Evolutionary conservation across 2,888 invertebrate species (phyloP), one percentile per base, ranked within the genome.

Genomic region (Uropetala carovei): DNA sequence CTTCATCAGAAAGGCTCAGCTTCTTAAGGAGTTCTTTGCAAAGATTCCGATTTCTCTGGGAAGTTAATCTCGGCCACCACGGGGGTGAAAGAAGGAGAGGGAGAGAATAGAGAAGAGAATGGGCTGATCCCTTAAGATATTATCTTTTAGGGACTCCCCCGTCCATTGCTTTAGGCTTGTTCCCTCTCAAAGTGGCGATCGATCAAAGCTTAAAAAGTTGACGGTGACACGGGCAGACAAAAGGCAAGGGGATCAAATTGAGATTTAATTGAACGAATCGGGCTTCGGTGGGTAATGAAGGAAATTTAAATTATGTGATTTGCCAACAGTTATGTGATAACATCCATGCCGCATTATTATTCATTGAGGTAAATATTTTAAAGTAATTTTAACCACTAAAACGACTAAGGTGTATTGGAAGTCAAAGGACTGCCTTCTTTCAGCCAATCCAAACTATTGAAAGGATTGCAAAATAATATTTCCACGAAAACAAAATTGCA

Each of bases 101-200:
- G 83, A 75, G n/a, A 4, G 75, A n/a, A 13, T 1, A 57, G 56
- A n/a, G 57, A 18, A 83, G 83, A 56, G 83, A 56, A 83, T 83
- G 83, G 59, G 60, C 59, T 60, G 68, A 68, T 68, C 68, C 68
- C 22, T 60, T 59, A 60, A 86, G 86, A 86, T 86, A 86, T 86
- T 59, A 86, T 86, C 86, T 86, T 86, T 86, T 86, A 58, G 59
- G n/a, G 59, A 27, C 59, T 86, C 58, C 59, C 86, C 60, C 86
- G n/a, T 59, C 60, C 57, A 83, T 83, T 57, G 57, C 83, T 86
- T 86, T 59, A 59, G 59, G 60, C 58, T 30, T 14, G 82, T 8
- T 59, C 60, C 18, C 60, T 58, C 14, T 60, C 27, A 30, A 59
- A 14, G 30, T 14, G 27, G 83, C 57, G 83, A 83, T 83, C 83